phyloP scores from a whole-genome alignment of 2,888 invertebrate genomes.

The Drosophila lutescens region DNA sequence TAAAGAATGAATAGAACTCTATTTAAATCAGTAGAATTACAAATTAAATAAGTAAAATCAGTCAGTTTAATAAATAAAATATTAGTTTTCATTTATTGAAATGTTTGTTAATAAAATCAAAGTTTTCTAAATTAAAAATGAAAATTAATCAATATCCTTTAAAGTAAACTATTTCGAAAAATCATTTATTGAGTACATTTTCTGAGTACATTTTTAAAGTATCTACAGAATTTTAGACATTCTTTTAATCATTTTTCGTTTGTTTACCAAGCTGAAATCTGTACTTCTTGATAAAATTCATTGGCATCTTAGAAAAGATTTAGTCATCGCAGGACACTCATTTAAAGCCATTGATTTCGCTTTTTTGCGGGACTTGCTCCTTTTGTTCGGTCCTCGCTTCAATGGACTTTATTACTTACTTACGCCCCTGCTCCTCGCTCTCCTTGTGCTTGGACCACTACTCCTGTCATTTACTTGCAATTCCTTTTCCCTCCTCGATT shows the following conservation, averaged over 20 bases:
- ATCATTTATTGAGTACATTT: too few species aligned
- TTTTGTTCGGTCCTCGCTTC: conserved; percentile 38
- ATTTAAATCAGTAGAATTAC: neutral
- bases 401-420: conserved; percentile 72
- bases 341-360: conserved; percentile 27
- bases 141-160: too few species aligned
- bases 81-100: too few species aligned
- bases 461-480: conserved; percentile 43
- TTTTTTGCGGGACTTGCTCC: conserved; percentile 38
- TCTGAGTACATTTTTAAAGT: conserved; percentile 54
- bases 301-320: conserved; percentile 23
- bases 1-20: too few species aligned
- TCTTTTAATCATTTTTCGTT: too few species aligned
- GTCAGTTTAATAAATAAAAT: too few species aligned
- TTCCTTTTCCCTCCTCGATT: conserved; percentile 55
- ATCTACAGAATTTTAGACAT: too few species aligned
- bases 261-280: too few species aligned
- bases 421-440: conserved; percentile 13
- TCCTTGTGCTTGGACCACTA: conserved; percentile 21
- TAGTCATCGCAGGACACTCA: conserved; percentile 10
- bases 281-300: neutral
- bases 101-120: too few species aligned
- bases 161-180: too few species aligned
- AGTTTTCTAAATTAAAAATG: too few species aligned
- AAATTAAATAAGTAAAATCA: neutral